Conservation (phyloP, 2,797 vertebrate species). For the Poeciliopsis infans region DNA sequence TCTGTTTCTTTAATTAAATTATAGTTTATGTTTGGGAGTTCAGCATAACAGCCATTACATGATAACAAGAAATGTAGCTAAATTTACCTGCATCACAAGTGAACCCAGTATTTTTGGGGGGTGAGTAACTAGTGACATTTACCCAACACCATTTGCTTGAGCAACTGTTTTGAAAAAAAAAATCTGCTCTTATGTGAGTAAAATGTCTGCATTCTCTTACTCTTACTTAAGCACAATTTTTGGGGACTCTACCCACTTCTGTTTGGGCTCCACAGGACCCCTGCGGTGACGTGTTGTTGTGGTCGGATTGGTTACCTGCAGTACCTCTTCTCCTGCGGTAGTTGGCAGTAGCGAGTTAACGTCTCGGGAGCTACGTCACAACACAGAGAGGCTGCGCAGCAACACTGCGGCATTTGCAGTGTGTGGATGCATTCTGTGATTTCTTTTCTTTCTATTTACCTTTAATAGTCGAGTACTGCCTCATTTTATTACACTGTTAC, state of each 20-base stretch:
- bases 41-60: not conserved
- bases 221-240: too few relatives aligned
- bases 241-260: too few relatives aligned
- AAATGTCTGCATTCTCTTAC: too few relatives aligned
- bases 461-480: fast-evolving
- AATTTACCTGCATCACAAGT: not conserved
- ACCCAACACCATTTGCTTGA: too few relatives aligned
- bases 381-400: constrained; percentile 28
- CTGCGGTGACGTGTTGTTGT: not conserved
- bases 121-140: too few relatives aligned
- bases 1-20: constrained; percentile 9
- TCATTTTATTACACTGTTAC: fast-evolving
- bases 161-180: too few relatives aligned
- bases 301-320: not conserved
- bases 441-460: fast-evolving
- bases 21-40: not conserved
- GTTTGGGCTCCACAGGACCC: not conserved
- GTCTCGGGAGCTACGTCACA: fast-evolving
- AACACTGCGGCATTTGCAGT: constrained; percentile 2
- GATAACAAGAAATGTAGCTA: not conserved
- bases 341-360: constrained; percentile 26
- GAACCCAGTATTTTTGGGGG: not conserved
- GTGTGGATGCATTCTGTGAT: not conserved
- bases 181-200: too few relatives aligned
- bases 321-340: constrained; percentile 9